These are phyloP conservation scores for Zophobas atratus DNA, from an alignment of 1,140 invertebrate genomes.

Conservation along the genomic window DNA sequence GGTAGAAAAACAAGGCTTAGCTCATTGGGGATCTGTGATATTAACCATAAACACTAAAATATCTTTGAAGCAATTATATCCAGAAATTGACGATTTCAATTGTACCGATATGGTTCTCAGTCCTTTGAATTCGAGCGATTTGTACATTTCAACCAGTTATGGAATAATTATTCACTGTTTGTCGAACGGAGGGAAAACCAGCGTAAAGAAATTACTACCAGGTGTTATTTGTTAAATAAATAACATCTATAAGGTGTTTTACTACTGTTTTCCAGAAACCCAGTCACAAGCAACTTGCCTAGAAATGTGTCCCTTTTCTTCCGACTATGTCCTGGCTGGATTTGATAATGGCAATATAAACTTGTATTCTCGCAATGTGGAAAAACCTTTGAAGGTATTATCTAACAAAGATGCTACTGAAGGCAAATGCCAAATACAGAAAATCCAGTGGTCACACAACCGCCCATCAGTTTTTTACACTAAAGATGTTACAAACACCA, in stretches of 20 bases:
- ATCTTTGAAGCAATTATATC: slow-evolving; percentile 54
- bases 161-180: slow-evolving; percentile 62
- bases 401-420: slow-evolving; percentile 57
- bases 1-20: slow-evolving; percentile 43
- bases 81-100: slow-evolving; percentile 59
- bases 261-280: slow-evolving; percentile 51
- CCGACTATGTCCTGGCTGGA: slow-evolving; percentile 61
- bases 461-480: slow-evolving; percentile 65
- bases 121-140: slow-evolving; percentile 56
- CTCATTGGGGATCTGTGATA: slow-evolving; percentile 44
- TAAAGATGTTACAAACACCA: slow-evolving; percentile 59
- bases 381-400: slow-evolving; percentile 62
- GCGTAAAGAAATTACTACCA: slow-evolving; percentile 57
- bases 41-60: slow-evolving; percentile 58
- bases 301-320: slow-evolving; percentile 63
- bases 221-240: slow-evolving; percentile 44
- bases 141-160: slow-evolving; percentile 65
- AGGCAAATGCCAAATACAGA: slow-evolving; percentile 51
- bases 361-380: slow-evolving; percentile 57
- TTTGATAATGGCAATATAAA: slow-evolving; percentile 62
- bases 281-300: slow-evolving; percentile 56
- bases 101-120: slow-evolving; percentile 62
- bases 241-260: slow-evolving; percentile 18
- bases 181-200: slow-evolving; percentile 56
- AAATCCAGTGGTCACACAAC: slow-evolving; percentile 63